Base-by-base conservation (phyloP, 2,797 vertebrate genomes). In the Micrastur ruficollis region DNA sequence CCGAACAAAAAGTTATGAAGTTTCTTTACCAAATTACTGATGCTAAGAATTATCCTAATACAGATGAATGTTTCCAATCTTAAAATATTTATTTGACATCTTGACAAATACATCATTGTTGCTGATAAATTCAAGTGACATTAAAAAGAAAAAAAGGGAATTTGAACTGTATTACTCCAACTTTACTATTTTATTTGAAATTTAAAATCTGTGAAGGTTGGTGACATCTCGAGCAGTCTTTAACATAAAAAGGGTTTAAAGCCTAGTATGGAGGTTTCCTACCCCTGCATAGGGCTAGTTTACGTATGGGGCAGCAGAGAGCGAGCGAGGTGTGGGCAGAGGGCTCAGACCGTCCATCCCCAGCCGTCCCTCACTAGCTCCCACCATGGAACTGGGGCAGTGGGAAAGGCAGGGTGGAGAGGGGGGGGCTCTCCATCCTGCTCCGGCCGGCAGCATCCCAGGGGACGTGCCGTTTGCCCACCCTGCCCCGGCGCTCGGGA, bases 311-410 rank as follows among this genome's bases (percentile, higher is more conserved):
- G 31, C 44, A 32, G 23, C 1, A 34, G 36, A 20, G 4, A 20
- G 53, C 2, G 49, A 13, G 18, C 22, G 55, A 34, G 55, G 20
- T n/a, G 36, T 2, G 50, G 73, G 5, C 19, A 26, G 61, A 1
- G 0, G 3, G 34, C 11, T 14, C 14, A 7, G 8, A 18, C 14
- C 1, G 17, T 26, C 20, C 4, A 59, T 18, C 61, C 66, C 47
- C 25, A 27, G 42, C 2, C 0, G 1, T 36, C 63, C 73, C 68
- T 20, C 22, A 3, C 2, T 6, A 1, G n/a, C 11, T 42, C 78
- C 50, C 67, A n/a, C 44, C 40, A 0, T 0, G 8, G 46, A 63
- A 3, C 2, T 5, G 16, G 40, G 49, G 22, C 50, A 15, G 14
- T 2, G 19, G 49, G 70, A 12, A 44, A 29, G 53, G 18, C 20